Conservation (phyloP, 2,888 invertebrate species). For the Eumerus sabulonum region DNA sequence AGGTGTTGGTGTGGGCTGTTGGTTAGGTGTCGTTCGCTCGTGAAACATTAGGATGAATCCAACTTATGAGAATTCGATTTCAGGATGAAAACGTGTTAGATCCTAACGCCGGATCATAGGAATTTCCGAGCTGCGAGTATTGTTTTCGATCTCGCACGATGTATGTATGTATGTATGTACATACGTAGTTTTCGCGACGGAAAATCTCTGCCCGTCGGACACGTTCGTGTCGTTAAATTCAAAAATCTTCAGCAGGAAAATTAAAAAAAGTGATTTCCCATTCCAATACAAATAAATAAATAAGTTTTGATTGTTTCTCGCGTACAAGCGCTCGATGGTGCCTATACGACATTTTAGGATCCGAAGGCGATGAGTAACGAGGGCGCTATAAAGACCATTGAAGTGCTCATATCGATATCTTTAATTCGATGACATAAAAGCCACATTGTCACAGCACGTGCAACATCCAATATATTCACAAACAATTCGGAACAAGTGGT, state of each 20-base stretch:
- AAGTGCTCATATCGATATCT: conserved; percentile 43
- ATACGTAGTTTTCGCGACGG: neutral
- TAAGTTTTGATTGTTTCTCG: conserved; percentile 55
- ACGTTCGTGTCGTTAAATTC: conserved; percentile 64
- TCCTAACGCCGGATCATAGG: conserved; percentile 8
- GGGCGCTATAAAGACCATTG: conserved; percentile 32
- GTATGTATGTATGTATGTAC: too few species aligned
- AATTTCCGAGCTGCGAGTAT: neutral
- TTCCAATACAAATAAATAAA: conserved; percentile 35
- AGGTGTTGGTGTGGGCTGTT: conserved; percentile 3
- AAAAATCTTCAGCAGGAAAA: conserved; percentile 60
- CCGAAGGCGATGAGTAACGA: neutral
- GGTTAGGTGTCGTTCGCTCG: conserved; percentile 7
- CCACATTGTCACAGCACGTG: conserved; percentile 48
- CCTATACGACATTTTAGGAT: too few species aligned
- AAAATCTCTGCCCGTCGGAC: conserved; percentile 49
- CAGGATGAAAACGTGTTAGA: conserved; percentile 32
- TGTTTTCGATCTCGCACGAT: too few species aligned
- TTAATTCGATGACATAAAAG: conserved; percentile 54
- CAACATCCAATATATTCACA: too few species aligned
- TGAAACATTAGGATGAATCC: conserved; percentile 1
- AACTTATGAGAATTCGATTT: conserved; percentile 48
- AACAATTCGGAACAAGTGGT: too few species aligned
- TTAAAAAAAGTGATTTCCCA: conserved; percentile 43
- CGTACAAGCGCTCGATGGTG: neutral